Base-by-base conservation (phyloP, 2,113 vertebrate species). In the Oncorhynchus nerka region DNA sequence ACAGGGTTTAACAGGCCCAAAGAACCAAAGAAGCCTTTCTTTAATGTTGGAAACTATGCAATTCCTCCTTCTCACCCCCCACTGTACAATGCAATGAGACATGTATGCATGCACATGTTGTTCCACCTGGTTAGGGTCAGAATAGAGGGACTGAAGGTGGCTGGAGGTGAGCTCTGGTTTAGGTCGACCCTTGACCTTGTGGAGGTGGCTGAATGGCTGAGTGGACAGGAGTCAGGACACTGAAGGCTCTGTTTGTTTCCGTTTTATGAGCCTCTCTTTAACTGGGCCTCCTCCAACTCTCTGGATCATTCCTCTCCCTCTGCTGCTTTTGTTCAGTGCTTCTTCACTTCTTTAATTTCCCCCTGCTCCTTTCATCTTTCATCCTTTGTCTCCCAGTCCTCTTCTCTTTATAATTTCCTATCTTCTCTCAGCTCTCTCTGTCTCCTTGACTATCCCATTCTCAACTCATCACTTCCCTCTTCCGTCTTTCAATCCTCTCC, bases 131-230 rank as follows among this genome's bases (percentile, higher is more conserved):
- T 81, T 59, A 48, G 62, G 76, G 39, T 45, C 39, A 9, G 39
- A n/a, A 77, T 73, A 9, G 39, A 45, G 9, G 8, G 39, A 11
- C 39, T 12, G 59, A 73, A 77, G 81, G 79, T 67, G 75, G 75
- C 74, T 70, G 61, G 62, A 78, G 71, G 57, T 76, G 73, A 64
- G 80, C 68, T 67, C 74, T 59, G 51, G 70, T 77, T 65, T 45
- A 70, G 24, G 0, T 74, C 71, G 30, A 82, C 77, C 75, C 67
- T 24, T 67, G 59, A 68, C 70, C 34, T 76, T 76, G 81, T 74
- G 84, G 83, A 85, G 83, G 83, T 75, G 78, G 72, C 70, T 70
- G 57, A 45, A 73, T 72, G 76, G 80, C 76, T 72, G 39, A 9
- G 39, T 11, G 9, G 39, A 16, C 30, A 68, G 39, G 39, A 12